phyloP scores from a whole-genome alignment of 1,140 invertebrate genomes.

The Hormaphis cornu region DNA sequence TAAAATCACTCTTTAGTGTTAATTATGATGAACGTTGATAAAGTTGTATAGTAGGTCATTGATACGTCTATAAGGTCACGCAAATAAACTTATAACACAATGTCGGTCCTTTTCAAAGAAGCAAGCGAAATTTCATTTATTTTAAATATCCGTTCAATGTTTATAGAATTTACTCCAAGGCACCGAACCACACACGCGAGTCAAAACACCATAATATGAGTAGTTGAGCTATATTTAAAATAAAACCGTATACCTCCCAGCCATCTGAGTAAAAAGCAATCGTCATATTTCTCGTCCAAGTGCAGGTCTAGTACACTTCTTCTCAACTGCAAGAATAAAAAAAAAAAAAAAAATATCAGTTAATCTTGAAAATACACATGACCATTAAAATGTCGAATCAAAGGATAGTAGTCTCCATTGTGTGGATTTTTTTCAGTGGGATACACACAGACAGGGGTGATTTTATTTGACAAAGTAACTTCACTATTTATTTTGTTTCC shows the following conservation, averaged over 20 bases:
- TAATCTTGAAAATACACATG: background rate
- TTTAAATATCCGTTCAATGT: background rate
- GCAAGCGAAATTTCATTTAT: background rate
- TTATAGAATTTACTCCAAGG: background rate
- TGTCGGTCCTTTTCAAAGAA: too few species aligned
- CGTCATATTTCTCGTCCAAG: constrained; percentile 61
- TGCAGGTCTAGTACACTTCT: constrained; percentile 53
- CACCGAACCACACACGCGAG: background rate
- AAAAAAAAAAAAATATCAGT: background rate
- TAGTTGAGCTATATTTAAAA: background rate
- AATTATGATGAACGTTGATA: too few species aligned
- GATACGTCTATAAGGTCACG: too few species aligned
- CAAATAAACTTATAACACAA: too few species aligned
- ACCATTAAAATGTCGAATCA: background rate
- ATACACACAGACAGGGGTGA: background rate
- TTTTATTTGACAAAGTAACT: background rate
- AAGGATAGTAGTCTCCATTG: background rate
- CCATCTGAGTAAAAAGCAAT: constrained; percentile 69
- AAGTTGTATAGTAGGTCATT: too few species aligned
- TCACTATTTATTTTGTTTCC: background rate
- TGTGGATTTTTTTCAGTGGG: background rate
- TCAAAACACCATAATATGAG: too few species aligned
- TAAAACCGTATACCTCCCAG: constrained; percentile 57
- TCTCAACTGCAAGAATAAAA: constrained; percentile 55
- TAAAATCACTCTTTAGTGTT: too few species aligned